phyloP scores from a whole-genome alignment of 2,113 vertebrate species.

The Pogonocichla stellata region DNA sequence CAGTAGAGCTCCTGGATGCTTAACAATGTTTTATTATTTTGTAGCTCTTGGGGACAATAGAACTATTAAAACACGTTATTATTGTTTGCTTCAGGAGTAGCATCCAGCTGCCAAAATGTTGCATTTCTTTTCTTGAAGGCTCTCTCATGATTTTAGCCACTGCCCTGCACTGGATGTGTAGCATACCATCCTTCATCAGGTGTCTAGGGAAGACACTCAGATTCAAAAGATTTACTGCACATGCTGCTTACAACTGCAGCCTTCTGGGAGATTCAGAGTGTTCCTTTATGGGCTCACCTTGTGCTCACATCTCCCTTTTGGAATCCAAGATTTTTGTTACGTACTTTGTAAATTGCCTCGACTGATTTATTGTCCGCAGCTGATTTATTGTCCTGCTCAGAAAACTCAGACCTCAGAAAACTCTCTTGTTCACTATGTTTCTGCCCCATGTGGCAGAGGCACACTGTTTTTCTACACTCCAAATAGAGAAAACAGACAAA shows the following conservation, averaged over 20 bases:
- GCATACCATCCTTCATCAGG: background rate
- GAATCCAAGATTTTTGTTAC: slow-evolving; percentile 1
- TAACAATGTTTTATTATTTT: background rate
- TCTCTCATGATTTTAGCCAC: background rate
- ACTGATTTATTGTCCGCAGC: slow-evolving; percentile 19
- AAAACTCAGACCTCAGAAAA: background rate
- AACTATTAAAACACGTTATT: background rate
- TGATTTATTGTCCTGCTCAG: slow-evolving; percentile 22
- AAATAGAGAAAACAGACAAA: slow-evolving; percentile 37
- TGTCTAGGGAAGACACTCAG: background rate
- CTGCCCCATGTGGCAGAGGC: background rate
- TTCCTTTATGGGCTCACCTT: background rate
- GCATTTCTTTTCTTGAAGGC: background rate
- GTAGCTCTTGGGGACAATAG: background rate
- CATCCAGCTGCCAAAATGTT: background rate
- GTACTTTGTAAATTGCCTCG: background rate
- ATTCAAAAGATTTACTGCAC: background rate
- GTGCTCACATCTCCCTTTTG: background rate
- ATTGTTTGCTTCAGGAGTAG: background rate
- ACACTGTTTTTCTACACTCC: background rate
- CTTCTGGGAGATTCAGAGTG: background rate
- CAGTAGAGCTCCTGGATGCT: background rate
- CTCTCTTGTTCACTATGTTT: background rate
- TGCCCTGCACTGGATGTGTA: background rate
- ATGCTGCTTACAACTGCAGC: background rate